Conservation (phyloP, 1,140 invertebrate species). For the Nasonia vitripennis region DNA sequence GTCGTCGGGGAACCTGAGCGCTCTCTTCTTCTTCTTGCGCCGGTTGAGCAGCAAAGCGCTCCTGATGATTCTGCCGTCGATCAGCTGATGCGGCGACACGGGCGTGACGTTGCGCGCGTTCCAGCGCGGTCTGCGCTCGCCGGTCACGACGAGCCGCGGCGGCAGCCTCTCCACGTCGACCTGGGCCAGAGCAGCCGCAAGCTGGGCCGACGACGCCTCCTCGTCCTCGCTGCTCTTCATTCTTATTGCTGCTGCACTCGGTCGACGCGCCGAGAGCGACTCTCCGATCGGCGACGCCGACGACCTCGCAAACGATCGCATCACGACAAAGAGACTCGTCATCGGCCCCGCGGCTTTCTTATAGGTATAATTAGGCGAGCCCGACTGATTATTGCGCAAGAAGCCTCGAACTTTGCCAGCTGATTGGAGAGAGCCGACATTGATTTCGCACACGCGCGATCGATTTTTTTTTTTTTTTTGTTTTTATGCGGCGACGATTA, state of each 20-base stretch:
- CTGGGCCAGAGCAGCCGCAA: conserved; percentile 16
- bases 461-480: too few relatives aligned
- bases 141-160: conserved; percentile 14
- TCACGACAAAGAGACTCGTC: neutral
- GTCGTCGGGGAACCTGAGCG: conserved; percentile 16
- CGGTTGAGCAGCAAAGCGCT: conserved; percentile 46
- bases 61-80: conserved; percentile 42
- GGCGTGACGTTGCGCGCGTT: conserved; percentile 22
- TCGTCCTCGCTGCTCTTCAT: neutral
- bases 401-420: too few relatives aligned
- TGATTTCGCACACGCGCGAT: too few relatives aligned
- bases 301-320: too few relatives aligned
- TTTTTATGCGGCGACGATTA: too few relatives aligned
- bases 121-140: conserved; percentile 38
- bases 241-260: neutral
- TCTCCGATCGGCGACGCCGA: too few relatives aligned
- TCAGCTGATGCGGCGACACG: conserved; percentile 43
- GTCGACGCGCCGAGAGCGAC: too few relatives aligned
- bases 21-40: neutral
- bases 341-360: neutral
- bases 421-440: too few relatives aligned
- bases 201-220: too few relatives aligned
- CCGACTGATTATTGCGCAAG: too few relatives aligned
- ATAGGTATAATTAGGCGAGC: neutral
- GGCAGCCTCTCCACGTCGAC: conserved; percentile 49